Percentiles rank a stretch among this genome's conserved stretches.
Evolutionary conservation across 2,888 invertebrate species (phyloP).

Genomic region (Bursaphelenchus okinawaensis): DNA sequence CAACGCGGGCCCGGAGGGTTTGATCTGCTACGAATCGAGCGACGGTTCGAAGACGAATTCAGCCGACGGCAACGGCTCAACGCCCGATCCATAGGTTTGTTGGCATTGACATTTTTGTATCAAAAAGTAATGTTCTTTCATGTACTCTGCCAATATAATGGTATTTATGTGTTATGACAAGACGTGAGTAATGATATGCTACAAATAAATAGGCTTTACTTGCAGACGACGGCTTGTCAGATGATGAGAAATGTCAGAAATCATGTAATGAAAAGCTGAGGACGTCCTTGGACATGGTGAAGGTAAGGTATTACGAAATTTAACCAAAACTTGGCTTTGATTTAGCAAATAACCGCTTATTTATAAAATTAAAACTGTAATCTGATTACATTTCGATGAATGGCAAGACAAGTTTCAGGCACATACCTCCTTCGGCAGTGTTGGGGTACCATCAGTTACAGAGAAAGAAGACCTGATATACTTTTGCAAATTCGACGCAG

Average conservation of each 20-base stretch:
- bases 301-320: slow-evolving; percentile 32
- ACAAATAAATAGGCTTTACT: background rate
- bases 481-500: slow-evolving; percentile 52
- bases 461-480: slow-evolving; percentile 46
- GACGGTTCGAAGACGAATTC: slow-evolving; percentile 15
- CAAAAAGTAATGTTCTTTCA: too few relatives aligned
- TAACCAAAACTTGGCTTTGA: background rate
- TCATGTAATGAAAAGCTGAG: slow-evolving; percentile 50
- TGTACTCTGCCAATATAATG: too few relatives aligned
- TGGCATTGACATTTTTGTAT: too few relatives aligned
- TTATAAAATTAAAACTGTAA: background rate
- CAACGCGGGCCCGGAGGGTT: background rate
- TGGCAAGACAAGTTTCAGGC: slow-evolving; percentile 45
- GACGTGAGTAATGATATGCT: background rate
- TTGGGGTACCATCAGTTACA: slow-evolving; percentile 54
- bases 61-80: slow-evolving; percentile 1
- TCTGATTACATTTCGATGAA: too few relatives aligned
- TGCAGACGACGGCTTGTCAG: slow-evolving; percentile 2
- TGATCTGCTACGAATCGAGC: slow-evolving; percentile 20
- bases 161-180: too few relatives aligned
- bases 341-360: background rate
- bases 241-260: slow-evolving; percentile 50
- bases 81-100: slow-evolving; percentile 7
- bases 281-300: slow-evolving; percentile 56
- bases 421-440: slow-evolving; percentile 54